Evolutionary conservation across 1,140 invertebrate species (phyloP), one percentile per base, ranked within the genome.

Genomic region (Halyomorpha halys): DNA sequence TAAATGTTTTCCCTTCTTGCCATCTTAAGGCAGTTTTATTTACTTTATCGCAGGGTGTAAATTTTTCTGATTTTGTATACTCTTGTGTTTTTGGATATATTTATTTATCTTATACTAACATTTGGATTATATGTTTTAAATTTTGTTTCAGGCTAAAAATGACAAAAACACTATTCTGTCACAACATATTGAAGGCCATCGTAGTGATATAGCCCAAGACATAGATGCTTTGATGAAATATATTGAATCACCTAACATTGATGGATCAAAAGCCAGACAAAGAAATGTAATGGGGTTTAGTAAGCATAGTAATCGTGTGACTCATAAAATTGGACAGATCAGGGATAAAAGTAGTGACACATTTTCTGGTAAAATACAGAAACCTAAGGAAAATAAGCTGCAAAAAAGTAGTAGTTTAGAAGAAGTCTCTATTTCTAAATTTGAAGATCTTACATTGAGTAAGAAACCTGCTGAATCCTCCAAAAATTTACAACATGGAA

Each of bases 351-450:
- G 65, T 44, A 47, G 64, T 27, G 64, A 68, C 27, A 54, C 66
- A n/a, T 19, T 64, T 59, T 45, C 59, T 59, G 62, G 68, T 64
- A 45, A 66, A 49, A n/a, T 16, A 27, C 21, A n/a, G 25, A 47
- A 53, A 45, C 21, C 30, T 11, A 64, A 65, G 44, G 61, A 64
- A 59, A 56, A 51, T 27, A 47, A 64, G 64, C 25, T 53, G 16
- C 47, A 68, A 44, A 62, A 66, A 45, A 18, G 65, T 61, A 70
- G 66, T 56, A 71, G 69, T 56, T 56, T 87, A 44, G 85, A 86
- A 73, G 85, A 87, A 73, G 81, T 86, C 65, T 85, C 83, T 2
- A 82, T 81, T 61, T 82, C 81, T 15, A 86, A 82, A 74, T 73
- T 86, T 21, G 83, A 85, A 69, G 84, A 87, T 71, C 76, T 85